Percentiles rank a stretch among this genome's conserved stretches.
Evolutionary conservation across 1,140 invertebrate genomes (phyloP).

Genomic region (Bombus cullumanus): DNA sequence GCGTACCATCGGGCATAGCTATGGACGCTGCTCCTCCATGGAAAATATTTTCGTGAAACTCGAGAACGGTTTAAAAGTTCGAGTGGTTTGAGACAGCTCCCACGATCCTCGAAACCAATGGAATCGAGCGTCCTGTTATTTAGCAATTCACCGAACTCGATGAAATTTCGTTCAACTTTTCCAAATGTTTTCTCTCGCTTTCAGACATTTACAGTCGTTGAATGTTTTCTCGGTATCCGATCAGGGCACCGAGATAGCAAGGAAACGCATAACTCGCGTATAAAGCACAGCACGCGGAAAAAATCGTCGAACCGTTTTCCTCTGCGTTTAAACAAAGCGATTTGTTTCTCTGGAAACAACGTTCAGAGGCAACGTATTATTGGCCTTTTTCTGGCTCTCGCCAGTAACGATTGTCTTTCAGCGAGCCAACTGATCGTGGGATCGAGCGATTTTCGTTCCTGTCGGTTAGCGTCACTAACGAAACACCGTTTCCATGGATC

Average conservation of each 20-base stretch:
- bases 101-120: neutral
- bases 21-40: neutral
- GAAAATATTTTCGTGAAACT: constrained; percentile 13
- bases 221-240: neutral
- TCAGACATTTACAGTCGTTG: neutral
- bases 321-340: neutral
- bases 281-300: neutral
- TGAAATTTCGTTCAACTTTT: neutral
- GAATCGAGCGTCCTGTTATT: neutral
- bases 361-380: constrained; percentile 33
- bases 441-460: neutral
- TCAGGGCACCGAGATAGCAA: neutral
- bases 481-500: neutral
- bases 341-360: neutral
- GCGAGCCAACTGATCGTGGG: neutral
- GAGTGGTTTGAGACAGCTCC: neutral
- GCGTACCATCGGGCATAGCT: constrained; percentile 11
- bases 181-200: neutral
- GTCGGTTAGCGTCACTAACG: neutral
- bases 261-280: neutral
- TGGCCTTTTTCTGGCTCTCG: constrained; percentile 23
- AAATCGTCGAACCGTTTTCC: neutral
- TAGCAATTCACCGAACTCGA: neutral
- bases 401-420: neutral
- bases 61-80: neutral